Evolutionary conservation across 2,888 invertebrate genomes (phyloP), one percentile per base, ranked within the genome.

Genomic region (Phortica magna): DNA sequence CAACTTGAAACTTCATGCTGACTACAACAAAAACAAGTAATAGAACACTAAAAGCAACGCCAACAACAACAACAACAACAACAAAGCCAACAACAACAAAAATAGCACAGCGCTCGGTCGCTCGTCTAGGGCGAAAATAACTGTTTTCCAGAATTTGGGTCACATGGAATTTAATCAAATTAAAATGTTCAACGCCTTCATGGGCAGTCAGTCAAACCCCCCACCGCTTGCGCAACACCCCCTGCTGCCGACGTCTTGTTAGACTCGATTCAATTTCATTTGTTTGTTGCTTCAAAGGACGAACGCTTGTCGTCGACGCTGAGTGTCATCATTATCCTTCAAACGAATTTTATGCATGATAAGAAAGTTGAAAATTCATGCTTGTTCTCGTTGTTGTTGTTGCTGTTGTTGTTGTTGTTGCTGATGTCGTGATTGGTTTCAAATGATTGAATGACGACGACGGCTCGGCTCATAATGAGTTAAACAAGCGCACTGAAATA

Each of bases 121-220:
- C 1, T 31, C 53, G 84, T 84, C 84, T 85, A 80, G 84, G 88
- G 84, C 83, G 83, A 87, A 87, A 86, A 87, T 87, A 86, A 86
- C 86, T 82, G 84, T 85, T 88, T 88, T 83, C 84, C 85, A 84
- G 85, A 87, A 89, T 89, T 89, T 85, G 84, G 88, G 88, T 88
- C 88, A 88, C 85, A 89, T 88, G 85, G 84, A 89, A 88, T 88
- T 88, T 88, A 88, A 88, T 88, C 89, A 89, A 88, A 88, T 89
- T 89, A 89, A 89, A 88, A 89, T 87, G 87, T 87, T 88, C 71
- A 73, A 74, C 42, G 75, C 75, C 55, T 55, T 14, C 70, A 71
- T 61, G 39, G 59, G 43, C 70, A 65, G 17, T 59, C 65, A 41
- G 48, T 14, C 48, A 12, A 43, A 48, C 48, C 48, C 9, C 48